Evolutionary conservation across 2,888 invertebrate genomes (phyloP).

Genomic region (Ditylenchus weischeri): DNA sequence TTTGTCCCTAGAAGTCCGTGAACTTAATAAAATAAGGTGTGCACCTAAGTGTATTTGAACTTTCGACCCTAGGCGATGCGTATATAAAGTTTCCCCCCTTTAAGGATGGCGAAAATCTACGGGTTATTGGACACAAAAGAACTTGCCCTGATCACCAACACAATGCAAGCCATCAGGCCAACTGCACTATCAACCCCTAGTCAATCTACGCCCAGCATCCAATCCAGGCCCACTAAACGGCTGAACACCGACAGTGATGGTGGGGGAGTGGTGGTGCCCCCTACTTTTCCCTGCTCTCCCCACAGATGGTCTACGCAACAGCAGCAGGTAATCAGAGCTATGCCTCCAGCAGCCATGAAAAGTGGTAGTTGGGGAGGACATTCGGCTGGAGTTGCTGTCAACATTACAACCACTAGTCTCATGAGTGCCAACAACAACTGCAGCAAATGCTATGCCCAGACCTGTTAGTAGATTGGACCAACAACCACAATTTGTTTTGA

Average conservation of each 20-base stretch:
- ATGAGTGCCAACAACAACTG: background rate
- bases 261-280: background rate
- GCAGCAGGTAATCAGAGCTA: conserved; percentile 35
- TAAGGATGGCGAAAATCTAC: conserved; percentile 4
- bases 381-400: conserved; percentile 31
- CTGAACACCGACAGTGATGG: conserved; percentile 12
- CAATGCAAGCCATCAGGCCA: conserved; percentile 34
- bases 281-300: background rate
- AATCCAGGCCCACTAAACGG: conserved; percentile 14
- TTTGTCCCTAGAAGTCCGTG: too few relatives aligned
- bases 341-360: conserved; percentile 44
- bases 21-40: too few relatives aligned
- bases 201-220: background rate
- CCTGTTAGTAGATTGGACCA: background rate
- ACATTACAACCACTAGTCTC: background rate
- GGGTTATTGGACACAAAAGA: conserved; percentile 36
- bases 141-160: conserved; percentile 25
- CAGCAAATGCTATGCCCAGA: conserved; percentile 9
- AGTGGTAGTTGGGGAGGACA: conserved; percentile 56
- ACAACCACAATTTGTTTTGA: too few relatives aligned
- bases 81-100: background rate
- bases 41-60: background rate
- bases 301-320: background rate
- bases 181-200: background rate
- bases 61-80: too few relatives aligned